Evolutionary conservation across 2,888 invertebrate species (phyloP), one percentile per base, ranked within the genome.

Genomic region (Smittia sp.): DNA sequence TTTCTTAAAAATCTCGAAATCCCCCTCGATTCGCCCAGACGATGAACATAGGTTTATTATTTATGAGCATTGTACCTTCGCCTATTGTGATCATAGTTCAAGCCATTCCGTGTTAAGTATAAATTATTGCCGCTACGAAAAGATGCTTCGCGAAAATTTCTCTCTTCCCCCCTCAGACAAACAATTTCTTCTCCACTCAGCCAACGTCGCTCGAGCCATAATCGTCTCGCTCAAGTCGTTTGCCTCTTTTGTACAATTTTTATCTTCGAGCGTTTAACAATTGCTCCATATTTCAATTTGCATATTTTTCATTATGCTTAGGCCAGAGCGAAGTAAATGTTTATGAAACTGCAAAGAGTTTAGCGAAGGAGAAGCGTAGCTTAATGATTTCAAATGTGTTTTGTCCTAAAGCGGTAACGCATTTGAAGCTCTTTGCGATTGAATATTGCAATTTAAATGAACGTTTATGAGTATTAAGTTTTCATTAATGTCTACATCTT

Each of bases 221-320:
- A 65, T 27, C 18, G 18, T 58, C 52, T 52, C n/a, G 22, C 22
- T 20, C 22, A 58, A 46, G 46, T 22, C 18, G 7, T 58, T 22
- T 58, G 9, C 58, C 58, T 58, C 58, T 58, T 58, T 58, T 58
- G 58, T 58, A 58, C 22, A 70, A 54, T 70, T 52, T 70, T 32
- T 70, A 70, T 70, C 69, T 70, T 32, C 27, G 39, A 62, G 72
- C 72, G 54, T 18, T 72, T 72, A 72, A 72, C 72, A 72, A 72
- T 72, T 72, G 72, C 72, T 72, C 72, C 72, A 72, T 72, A 72
- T 72, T 72, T 72, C 72, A 72, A 72, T 72, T 72, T 72, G 72
- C 72, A 72, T 72, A 63, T 63, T 63, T 63, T 63, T 63, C 63
- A 63, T 63, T 63, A 58, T 58, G 58, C 24, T 58, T 4, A 27